Base-by-base conservation (phyloP, 2,888 invertebrate species). In the Dynastes tityus region DNA sequence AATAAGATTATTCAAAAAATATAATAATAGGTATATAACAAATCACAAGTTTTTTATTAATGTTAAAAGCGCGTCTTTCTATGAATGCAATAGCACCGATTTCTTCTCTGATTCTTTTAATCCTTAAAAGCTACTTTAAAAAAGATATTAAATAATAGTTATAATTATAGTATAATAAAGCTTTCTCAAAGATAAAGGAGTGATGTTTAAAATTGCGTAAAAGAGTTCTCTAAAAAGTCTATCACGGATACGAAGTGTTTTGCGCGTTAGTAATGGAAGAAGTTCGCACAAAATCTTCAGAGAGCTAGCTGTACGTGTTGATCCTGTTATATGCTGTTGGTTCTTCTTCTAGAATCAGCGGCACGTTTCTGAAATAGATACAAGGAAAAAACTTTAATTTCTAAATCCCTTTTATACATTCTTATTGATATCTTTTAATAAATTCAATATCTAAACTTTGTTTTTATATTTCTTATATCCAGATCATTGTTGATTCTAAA, bases 1-100 rank as follows among this genome's bases (percentile, higher is more conserved):
- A 73, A 73, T 70, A 71, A 61, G 80, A 80, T 81, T 79, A 79
- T 79, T 82, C 81, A 80, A 83, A 80, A 45, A 45, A 45, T 45
- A 45, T 45, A 45, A 45, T 45, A 32, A 45, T 45, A 45, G 11
- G 8, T 9, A 85, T 84, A 84, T 86, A 49, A 68, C 68, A 85
- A 84, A 87, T 87, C 86, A 87, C 86, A 86, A 86, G 82, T 68
- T 68, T 51, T 27, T 9, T 73, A 16, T 16, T 16, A 16, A 9
- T 8, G 8, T 8, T 45, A 45, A 79, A 77, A 78, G 76, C 75
- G 81, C 80, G 22, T 45, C 45, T 45, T 45, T 45, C 11, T 11
- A 11, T 2, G 29, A 29, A 67, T 67, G 65, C 8, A 55, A 29
- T 68, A 58, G 78, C 73, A 61, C 73, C 63, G 4, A 40, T 61